Base-by-base conservation (phyloP, 2,888 invertebrate genomes). In the Ophonus ardosiacus region DNA sequence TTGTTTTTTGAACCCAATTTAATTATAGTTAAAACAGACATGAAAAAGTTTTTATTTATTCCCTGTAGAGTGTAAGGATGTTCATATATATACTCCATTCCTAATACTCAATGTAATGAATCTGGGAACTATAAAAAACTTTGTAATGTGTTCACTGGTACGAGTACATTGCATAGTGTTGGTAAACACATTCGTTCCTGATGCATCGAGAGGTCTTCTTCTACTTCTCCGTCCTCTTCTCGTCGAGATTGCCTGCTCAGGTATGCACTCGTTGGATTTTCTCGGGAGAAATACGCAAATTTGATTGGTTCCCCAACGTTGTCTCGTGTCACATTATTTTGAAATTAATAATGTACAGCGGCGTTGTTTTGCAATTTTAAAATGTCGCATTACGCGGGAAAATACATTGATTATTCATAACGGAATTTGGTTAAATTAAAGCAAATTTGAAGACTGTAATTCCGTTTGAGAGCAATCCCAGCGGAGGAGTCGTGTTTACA, bases 241-340 rank as follows among this genome's bases (percentile, higher is more conserved):
- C 31, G 65, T 31, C 76, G 71, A 83, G 76, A 83, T 83, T 83
- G 87, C 86, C 87, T 90, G 90, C 90, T 90, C 90, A 90, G 89
- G 88, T 89, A 90, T 89, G 88, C 88, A 88, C 89, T 88, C 74
- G 83, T 76, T 88, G 89, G 89, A 90, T 90, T 90, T 90, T 89
- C 90, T 91, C 90, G 88, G 88, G 90, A 91, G 91, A 90, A 90
- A 90, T 90, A 89, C 76, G 61, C 89, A 88, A 89, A 90, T 90
- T 89, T 90, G 90, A 91, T 90, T 90, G 90, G 90, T 90, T 90
- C 88, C 59, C 83, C 56, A 31, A 38, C 8, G 38, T 31, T 61
- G 83, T 83, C 43, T 76, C 76, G 21, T 76, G 76, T 83, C 76
- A 76, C 83, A 83, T 83, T 83, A 83, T 74, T 83, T 83, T 83